Conservation (phyloP, 2,113 vertebrate genomes). For the Prionailurus bengalensis region DNA sequence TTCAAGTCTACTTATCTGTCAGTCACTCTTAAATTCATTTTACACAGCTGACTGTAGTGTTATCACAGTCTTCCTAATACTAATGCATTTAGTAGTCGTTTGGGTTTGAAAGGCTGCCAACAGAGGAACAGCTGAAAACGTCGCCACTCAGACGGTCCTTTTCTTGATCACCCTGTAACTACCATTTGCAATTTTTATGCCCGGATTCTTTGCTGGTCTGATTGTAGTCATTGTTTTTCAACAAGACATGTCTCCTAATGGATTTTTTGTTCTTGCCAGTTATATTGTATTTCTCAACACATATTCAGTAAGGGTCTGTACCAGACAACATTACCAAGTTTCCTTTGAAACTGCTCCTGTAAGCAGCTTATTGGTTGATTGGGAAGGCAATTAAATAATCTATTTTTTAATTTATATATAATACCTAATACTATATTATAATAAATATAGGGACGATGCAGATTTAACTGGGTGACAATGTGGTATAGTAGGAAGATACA, state of each 20-base stretch:
- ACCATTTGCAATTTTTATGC: constrained; percentile 58
- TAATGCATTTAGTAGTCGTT: constrained; percentile 57
- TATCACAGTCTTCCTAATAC: constrained; percentile 22
- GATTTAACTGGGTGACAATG: not conserved
- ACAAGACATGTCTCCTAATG: constrained; percentile 31
- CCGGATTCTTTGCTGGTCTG: constrained; percentile 27
- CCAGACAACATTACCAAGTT: constrained; percentile 29
- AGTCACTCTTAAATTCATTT: constrained; percentile 70
- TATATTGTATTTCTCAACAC: constrained; percentile 42
- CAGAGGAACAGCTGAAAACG: constrained; percentile 40
- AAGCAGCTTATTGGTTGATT: not conserved
- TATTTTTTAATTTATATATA: no score
- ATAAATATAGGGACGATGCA: constrained; percentile 33
- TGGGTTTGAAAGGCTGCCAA: constrained; percentile 66
- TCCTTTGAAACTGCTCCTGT: constrained; percentile 60
- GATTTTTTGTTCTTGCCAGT: not conserved
- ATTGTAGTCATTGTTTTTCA: constrained; percentile 61
- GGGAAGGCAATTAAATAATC: not conserved
- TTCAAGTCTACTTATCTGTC: constrained; percentile 66
- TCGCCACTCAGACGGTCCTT: not conserved
- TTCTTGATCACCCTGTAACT: constrained; percentile 8
- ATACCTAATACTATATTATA: not conserved
- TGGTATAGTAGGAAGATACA: not conserved
- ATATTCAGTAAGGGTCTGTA: constrained; percentile 17
- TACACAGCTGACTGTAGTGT: constrained; percentile 53